These are phyloP conservation scores for Drosophila bunnanda DNA, from an alignment of 2,888 invertebrate genomes.

Conservation along the genomic window DNA sequence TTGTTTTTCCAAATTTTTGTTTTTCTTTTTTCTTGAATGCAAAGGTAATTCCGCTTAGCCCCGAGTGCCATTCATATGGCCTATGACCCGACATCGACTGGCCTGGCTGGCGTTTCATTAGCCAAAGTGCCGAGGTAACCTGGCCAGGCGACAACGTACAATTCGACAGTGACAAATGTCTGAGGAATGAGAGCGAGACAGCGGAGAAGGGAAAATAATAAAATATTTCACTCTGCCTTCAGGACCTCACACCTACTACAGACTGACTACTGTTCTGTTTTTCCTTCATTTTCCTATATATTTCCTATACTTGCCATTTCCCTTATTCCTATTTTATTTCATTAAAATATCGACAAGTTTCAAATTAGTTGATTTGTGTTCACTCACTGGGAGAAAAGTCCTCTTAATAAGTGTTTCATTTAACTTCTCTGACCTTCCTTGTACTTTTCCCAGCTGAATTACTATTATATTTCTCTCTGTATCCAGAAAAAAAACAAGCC, in stretches of 20 bases:
- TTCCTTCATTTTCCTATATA: constrained; percentile 6
- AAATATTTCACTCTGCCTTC: constrained; percentile 18
- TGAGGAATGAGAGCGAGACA: constrained; percentile 31
- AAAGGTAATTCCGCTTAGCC: constrained; percentile 51
- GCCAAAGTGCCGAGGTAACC: constrained; percentile 62
- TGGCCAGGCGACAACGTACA: constrained; percentile 33
- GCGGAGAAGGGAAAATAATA: constrained; percentile 7
- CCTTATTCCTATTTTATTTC: constrained; percentile 35
- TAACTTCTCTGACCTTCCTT: not conserved
- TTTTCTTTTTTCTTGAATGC: not conserved
- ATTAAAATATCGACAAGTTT: constrained; percentile 71
- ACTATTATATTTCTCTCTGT: not conserved
- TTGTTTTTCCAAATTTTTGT: not conserved
- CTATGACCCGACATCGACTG: constrained; percentile 42
- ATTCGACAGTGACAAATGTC: constrained; percentile 68
- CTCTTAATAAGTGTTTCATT: not conserved
- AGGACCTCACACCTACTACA: constrained; percentile 1
- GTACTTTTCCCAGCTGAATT: not conserved
- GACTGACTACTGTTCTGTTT: constrained; percentile 13
- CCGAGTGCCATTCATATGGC: constrained; percentile 64
- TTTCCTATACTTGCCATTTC: not conserved
- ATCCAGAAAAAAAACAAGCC: not conserved
- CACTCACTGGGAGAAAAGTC: constrained; percentile 8
- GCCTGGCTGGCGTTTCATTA: constrained; percentile 66
- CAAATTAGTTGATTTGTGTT: constrained; percentile 74